Percentiles rank a stretch among this genome's conserved stretches.
Evolutionary conservation across 2,797 vertebrate species (phyloP).

Genomic region (Setipinna tenuifilis): DNA sequence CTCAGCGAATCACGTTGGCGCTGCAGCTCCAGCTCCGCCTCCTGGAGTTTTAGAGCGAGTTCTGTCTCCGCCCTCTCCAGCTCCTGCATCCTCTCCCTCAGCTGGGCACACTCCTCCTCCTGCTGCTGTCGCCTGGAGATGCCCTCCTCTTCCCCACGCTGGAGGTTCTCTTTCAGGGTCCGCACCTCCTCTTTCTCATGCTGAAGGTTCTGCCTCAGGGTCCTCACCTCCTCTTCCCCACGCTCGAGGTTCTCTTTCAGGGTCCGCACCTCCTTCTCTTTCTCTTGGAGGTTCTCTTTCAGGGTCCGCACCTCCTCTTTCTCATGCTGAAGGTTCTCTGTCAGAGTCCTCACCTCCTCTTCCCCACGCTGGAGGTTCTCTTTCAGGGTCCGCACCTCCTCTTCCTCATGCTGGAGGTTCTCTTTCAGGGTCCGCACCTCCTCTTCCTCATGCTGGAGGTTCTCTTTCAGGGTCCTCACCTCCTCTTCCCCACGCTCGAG

Average conservation of each 20-base stretch:
- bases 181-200: constrained; percentile 63
- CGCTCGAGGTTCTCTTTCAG: constrained; percentile 60
- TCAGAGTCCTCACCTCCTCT: constrained; percentile 36
- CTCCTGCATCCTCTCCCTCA: constrained; percentile 47
- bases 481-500: constrained; percentile 59
- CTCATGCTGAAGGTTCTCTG: constrained; percentile 58
- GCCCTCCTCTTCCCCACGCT: constrained; percentile 57
- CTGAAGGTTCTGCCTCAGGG: constrained; percentile 39
- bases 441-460: constrained; percentile 57
- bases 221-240: constrained; percentile 52
- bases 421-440: constrained; percentile 42
- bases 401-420: constrained; percentile 50
- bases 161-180: constrained; percentile 59
- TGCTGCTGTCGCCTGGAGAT: constrained; percentile 61
- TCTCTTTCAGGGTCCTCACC: constrained; percentile 60
- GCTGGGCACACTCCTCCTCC: constrained; percentile 61
- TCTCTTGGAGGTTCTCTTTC: constrained; percentile 44
- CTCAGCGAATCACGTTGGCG: constrained; percentile 57
- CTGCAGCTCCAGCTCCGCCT: constrained; percentile 61
- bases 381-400: constrained; percentile 41
- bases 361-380: constrained; percentile 51
- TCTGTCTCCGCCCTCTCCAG: constrained; percentile 31
- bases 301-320: constrained; percentile 19
- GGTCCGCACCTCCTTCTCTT: constrained; percentile 60
- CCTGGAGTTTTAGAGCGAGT: constrained; percentile 37